Base-by-base conservation (phyloP, 1,140 invertebrate genomes). In the Cydia splendana region DNA sequence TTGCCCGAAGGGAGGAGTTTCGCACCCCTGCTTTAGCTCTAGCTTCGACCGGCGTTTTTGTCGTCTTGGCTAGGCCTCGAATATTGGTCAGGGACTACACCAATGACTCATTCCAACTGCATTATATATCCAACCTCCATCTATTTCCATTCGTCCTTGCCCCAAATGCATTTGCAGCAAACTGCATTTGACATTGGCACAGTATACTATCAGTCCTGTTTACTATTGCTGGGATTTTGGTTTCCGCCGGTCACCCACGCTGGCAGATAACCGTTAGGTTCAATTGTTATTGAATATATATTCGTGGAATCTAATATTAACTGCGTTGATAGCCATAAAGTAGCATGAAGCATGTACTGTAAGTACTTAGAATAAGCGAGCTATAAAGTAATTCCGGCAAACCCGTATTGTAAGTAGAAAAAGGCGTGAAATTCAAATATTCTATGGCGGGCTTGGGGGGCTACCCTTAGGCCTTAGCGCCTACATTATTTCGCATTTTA, bases 221-320 rank as follows among this genome's bases (percentile, higher is more conserved):
- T 53, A n/a, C 51, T 24, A 62, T 62, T 62, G 57, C 20, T 20
- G 20, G 10, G 20, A 62, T 62, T 53, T 62, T 20, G 57, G 10
- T 62, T 62, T 62, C 57, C 57, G 57, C 48, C 30, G 30, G 38
- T 74, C 73, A 13, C 77, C 77, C 77, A 69, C 77, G 77, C 77
- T 45, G 38, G 13, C 24, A 62, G 53, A 77, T 77, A 65, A 76
- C 48, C 28, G 13, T 4, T 62, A 53, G n/a, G 18, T 62, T 62
- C 57, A 24, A 20, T 62, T 62, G 20, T 20, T 13, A 48, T 48
- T 57, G 9, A 0, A 0, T 3, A 7, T 3, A 7, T 12, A 62
- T 62, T 62, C 57, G 20, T 62, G 20, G 57, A 62, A 62, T 24
- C 57, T 20, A 24, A n/a, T 62, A 57, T 57, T 51, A 53, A 53